Evolutionary conservation across 2,113 vertebrate genomes (phyloP).

Genomic region (Callipepla squamata): DNA sequence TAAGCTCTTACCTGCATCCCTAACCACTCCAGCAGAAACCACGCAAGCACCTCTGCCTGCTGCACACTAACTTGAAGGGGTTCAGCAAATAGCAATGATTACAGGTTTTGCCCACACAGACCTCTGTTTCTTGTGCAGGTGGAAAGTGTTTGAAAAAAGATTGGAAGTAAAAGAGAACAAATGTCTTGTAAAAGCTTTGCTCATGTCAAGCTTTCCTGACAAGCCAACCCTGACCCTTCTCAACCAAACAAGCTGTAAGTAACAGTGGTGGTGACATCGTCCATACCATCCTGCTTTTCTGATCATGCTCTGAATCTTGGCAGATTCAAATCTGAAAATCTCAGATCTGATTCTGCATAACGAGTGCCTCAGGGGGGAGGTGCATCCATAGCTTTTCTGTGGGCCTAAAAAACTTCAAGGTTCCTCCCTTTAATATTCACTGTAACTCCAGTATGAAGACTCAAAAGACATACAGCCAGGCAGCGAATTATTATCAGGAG

Average conservation of each 20-base stretch:
- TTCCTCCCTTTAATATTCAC: background rate
- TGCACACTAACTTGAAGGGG: background rate
- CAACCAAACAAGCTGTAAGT: background rate
- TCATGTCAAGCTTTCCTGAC: background rate
- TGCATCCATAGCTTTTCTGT: background rate
- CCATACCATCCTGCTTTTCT: background rate
- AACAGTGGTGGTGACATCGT: background rate
- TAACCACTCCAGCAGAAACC: background rate
- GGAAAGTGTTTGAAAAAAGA: background rate
- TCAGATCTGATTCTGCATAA: background rate
- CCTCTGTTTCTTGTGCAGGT: accelerated
- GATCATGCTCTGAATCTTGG: background rate
- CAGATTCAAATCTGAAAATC: background rate
- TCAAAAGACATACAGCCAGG: background rate
- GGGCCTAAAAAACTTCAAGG: background rate
- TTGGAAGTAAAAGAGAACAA: background rate
- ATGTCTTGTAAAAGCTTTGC: background rate
- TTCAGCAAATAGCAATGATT: background rate
- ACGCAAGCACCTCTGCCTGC: background rate
- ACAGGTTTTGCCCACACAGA: background rate
- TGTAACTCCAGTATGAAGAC: background rate
- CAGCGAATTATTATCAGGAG: background rate
- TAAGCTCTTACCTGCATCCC: background rate
- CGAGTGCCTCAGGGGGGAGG: background rate
- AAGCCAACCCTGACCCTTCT: background rate